Percentiles rank a stretch among this genome's conserved stretches.
phyloP scores from a whole-genome alignment of 2,888 invertebrate species.

The Cephalotes varians region DNA sequence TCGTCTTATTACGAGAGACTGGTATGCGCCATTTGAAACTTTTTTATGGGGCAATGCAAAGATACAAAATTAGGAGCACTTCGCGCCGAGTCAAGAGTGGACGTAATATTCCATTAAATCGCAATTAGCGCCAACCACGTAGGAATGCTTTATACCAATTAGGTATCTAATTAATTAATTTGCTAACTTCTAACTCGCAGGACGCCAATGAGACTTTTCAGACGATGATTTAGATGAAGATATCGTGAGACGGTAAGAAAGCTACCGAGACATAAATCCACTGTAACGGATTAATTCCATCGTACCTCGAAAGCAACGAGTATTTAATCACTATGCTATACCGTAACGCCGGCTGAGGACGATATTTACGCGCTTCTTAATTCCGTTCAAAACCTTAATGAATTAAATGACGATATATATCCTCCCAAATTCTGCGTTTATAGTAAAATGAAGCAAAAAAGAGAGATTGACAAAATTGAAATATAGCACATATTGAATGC shows the following conservation, averaged over 20 bases:
- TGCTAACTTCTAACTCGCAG: constrained; percentile 75
- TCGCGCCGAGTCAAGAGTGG: neutral
- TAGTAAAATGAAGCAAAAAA: constrained; percentile 51
- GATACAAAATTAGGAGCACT: constrained; percentile 5
- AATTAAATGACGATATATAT: constrained; percentile 11
- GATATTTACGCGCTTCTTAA: constrained; percentile 47
- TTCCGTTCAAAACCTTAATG: constrained; percentile 42
- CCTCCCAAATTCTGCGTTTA: neutral
- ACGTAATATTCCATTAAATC: constrained; percentile 37
- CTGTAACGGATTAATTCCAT: constrained; percentile 82
- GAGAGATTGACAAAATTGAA: constrained; percentile 71
- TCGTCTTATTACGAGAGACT: neutral
- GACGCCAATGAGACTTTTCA: constrained; percentile 73
- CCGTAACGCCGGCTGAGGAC: neutral
- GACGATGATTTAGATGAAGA: constrained; percentile 77
- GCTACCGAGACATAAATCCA: constrained; percentile 80
- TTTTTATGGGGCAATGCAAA: constrained; percentile 31
- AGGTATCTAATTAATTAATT: constrained; percentile 81
- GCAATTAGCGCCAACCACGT: constrained; percentile 22
- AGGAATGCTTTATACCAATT: constrained; percentile 64
- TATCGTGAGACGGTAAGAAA: constrained; percentile 68
- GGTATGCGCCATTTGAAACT: constrained; percentile 15
- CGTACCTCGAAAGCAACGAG: constrained; percentile 77
- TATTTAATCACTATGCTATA: constrained; percentile 78
- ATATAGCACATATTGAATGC: neutral